These are phyloP conservation scores for Eriocheir sinensis DNA, from an alignment of 1,140 invertebrate genomes.

Conservation along the genomic window DNA sequence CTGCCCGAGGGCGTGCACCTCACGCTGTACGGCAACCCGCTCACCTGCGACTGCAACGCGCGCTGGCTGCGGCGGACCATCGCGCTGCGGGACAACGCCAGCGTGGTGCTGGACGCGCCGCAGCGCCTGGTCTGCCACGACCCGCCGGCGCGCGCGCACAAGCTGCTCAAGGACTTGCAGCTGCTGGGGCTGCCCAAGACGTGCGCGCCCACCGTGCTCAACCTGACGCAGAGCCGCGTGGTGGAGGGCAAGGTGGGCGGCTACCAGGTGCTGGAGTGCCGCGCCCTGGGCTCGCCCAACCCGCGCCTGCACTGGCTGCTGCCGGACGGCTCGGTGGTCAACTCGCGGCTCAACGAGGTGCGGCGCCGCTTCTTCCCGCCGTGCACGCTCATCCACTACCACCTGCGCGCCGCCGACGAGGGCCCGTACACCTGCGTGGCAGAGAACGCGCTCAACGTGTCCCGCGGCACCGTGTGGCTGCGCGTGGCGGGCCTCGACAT, in stretches of 20 bases:
- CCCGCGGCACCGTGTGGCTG: slow-evolving; percentile 73
- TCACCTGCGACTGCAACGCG: slow-evolving; percentile 83
- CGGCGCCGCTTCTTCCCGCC: slow-evolving; percentile 80
- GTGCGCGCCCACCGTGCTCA: slow-evolving; percentile 76
- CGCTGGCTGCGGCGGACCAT: slow-evolving; percentile 81
- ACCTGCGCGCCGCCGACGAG: slow-evolving; percentile 80
- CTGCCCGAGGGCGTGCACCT: slow-evolving; percentile 81
- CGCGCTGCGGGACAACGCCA: slow-evolving; percentile 69
- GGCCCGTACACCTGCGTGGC: slow-evolving; percentile 81
- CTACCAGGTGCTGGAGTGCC: slow-evolving; percentile 82
- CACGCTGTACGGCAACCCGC: slow-evolving; percentile 82
- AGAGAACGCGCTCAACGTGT: slow-evolving; percentile 79
- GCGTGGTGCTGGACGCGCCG: slow-evolving; percentile 77
- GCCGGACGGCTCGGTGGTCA: slow-evolving; percentile 81
- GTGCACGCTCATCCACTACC: slow-evolving; percentile 81
- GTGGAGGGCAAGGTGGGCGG: slow-evolving; percentile 82
- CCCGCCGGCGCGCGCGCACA: slow-evolving; percentile 79
- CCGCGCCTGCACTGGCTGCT: slow-evolving; percentile 82
- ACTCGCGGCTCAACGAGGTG: slow-evolving; percentile 80
- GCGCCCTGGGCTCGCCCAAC: slow-evolving; percentile 82
- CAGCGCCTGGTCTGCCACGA: slow-evolving; percentile 81
- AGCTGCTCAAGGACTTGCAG: slow-evolving; percentile 80
- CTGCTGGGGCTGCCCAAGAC: slow-evolving; percentile 79
- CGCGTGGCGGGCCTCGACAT: slow-evolving; percentile 81
- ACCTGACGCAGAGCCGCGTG: slow-evolving; percentile 68